phyloP scores from a whole-genome alignment of 2,113 vertebrate species.

The Etia nguti region DNA sequence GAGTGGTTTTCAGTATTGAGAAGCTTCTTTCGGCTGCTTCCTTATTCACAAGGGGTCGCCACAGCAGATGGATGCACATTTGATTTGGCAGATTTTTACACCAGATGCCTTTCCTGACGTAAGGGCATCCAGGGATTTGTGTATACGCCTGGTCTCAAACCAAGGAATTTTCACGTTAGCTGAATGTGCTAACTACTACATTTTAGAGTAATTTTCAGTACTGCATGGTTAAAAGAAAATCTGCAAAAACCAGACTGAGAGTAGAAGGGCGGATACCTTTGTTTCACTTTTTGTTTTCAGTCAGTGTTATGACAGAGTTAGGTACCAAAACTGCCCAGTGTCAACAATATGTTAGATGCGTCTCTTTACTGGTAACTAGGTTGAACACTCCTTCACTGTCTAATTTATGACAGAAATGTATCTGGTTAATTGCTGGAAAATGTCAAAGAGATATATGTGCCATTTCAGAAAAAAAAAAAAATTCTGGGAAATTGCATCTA shows the following conservation, averaged over 20 bases:
- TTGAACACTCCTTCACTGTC: too few relatives aligned
- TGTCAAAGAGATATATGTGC: neutral
- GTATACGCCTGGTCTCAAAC: neutral
- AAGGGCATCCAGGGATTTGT: neutral
- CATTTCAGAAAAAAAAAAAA: neutral
- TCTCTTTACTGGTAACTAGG: too few relatives aligned
- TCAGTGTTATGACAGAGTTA: neutral
- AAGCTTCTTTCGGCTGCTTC: neutral
- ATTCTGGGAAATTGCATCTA: neutral
- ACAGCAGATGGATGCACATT: neutral
- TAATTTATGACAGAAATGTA: neutral
- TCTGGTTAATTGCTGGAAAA: neutral
- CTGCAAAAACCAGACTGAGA: neutral
- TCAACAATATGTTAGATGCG: too few relatives aligned
- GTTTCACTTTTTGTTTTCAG: neutral
- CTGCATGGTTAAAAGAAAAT: neutral
- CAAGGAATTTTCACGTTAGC: neutral
- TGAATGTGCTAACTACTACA: neutral
- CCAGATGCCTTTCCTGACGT: neutral
- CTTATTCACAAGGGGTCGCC: neutral
- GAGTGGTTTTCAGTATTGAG: neutral
- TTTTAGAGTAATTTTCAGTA: neutral
- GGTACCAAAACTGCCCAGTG: neutral
- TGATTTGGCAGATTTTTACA: neutral
- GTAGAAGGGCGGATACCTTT: neutral